Conservation (phyloP, 2,113 vertebrate genomes). For the Saguinus imperator region DNA sequence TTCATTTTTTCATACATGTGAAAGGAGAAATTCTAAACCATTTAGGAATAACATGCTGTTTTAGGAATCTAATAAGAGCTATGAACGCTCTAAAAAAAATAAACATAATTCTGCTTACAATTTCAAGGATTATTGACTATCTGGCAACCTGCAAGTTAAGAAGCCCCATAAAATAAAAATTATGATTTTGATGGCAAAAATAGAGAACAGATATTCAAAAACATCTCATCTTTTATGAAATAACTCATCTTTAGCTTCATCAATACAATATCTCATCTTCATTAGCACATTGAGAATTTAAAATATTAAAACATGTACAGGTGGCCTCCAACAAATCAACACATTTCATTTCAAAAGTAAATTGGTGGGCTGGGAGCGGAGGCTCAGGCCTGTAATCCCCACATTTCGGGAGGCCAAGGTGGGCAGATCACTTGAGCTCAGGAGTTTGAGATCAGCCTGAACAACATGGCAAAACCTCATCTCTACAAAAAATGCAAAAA, state of each 20-base stretch:
- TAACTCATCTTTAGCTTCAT: too few relatives aligned
- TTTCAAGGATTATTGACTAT: conserved; percentile 21
- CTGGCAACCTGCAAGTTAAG: neutral
- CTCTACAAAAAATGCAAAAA: too few relatives aligned
- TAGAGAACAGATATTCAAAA: conserved; percentile 16
- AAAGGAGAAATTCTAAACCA: conserved; percentile 25
- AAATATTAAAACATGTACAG: conserved; percentile 32
- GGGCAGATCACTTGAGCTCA: too few relatives aligned
- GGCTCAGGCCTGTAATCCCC: too few relatives aligned
- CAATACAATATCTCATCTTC: neutral
- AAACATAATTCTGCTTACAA: conserved; percentile 17
- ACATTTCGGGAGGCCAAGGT: too few relatives aligned
- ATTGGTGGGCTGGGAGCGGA: neutral
- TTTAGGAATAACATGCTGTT: conserved; percentile 4
- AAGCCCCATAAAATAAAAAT: neutral
- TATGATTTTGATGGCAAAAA: conserved; percentile 50
- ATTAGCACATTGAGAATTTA: neutral
- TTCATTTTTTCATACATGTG: conserved; percentile 31
- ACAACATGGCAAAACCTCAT: too few relatives aligned
- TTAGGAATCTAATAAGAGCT: conserved; percentile 44
- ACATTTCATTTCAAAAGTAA: conserved; percentile 59
- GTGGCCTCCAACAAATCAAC: neutral
- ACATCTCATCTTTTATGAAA: neutral
- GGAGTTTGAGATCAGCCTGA: too few relatives aligned
- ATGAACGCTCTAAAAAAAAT: neutral